Evolutionary conservation across 2,888 invertebrate species (phyloP).

Genomic region (Flexamia atlantica): DNA sequence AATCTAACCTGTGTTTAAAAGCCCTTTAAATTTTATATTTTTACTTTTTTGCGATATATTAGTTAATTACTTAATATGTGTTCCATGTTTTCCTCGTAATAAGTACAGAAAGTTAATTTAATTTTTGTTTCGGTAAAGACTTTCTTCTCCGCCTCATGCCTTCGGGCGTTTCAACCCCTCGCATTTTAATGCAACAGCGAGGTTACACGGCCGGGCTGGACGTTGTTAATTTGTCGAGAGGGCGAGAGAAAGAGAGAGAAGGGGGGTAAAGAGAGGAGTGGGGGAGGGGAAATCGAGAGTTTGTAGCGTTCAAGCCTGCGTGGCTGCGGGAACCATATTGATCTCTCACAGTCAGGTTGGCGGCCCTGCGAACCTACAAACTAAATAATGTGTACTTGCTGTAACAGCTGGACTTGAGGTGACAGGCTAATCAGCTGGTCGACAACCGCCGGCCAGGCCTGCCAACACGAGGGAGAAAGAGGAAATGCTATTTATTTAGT

Average conservation of each 20-base stretch:
- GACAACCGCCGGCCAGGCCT: neutral
- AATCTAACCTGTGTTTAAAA: no score
- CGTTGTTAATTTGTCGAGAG: slow-evolving; percentile 72
- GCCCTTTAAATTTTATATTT: no score
- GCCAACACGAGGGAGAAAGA: neutral
- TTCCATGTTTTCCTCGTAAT: no score
- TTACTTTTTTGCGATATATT: no score
- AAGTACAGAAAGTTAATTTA: no score
- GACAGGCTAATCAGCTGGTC: neutral
- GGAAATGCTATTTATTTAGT: no score
- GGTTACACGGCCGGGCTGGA: slow-evolving; percentile 63
- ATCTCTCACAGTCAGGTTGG: neutral
- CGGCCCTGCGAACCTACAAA: slow-evolving; percentile 5
- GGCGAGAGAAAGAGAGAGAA: slow-evolving; percentile 73
- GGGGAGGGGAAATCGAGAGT: slow-evolving; percentile 26
- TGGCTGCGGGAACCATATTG: slow-evolving; percentile 27
- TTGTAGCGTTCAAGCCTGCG: slow-evolving; percentile 39
- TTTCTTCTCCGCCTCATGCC: no score
- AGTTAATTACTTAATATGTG: no score
- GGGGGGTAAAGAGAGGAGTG: slow-evolving; percentile 66
- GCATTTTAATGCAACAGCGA: slow-evolving; percentile 11
- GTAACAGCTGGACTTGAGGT: slow-evolving; percentile 1
- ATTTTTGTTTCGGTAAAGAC: no score
- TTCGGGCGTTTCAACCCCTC: neutral
- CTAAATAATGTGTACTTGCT: slow-evolving; percentile 30